Percentiles rank a stretch among this genome's conserved stretches.
Conservation (phyloP, 2,113 vertebrate species). For the Motacilla alba region DNA sequence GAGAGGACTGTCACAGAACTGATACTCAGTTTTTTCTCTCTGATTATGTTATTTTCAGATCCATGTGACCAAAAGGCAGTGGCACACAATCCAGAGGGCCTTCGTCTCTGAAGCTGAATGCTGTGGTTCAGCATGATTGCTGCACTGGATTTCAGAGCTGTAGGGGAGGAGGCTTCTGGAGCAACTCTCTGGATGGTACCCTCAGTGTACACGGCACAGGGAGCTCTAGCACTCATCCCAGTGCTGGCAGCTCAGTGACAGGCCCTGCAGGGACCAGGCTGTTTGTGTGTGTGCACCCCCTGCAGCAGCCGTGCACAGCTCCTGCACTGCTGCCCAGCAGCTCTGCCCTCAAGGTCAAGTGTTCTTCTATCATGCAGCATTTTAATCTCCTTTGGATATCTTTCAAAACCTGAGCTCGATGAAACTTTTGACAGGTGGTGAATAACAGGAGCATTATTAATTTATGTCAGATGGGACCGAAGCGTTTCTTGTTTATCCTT, state of each 20-base stretch:
- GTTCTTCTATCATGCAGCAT: background rate
- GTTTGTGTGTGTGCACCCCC: background rate
- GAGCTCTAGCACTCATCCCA: background rate
- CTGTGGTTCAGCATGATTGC: background rate
- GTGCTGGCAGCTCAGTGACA: background rate
- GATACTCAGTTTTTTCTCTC: background rate
- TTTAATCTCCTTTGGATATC: slow-evolving; percentile 1
- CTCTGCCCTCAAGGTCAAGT: background rate
- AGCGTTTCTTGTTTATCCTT: slow-evolving; percentile 17
- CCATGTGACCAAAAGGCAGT: background rate
- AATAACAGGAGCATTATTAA: slow-evolving; percentile 15
- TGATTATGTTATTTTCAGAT: background rate
- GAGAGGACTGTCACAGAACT: background rate
- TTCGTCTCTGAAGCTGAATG: background rate
- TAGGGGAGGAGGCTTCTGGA: background rate
- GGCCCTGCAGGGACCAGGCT: background rate
- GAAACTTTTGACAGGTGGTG: slow-evolving; percentile 36
- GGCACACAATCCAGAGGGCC: background rate
- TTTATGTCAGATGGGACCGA: slow-evolving; percentile 8
- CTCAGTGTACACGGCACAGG: background rate
- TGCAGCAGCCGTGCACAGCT: background rate
- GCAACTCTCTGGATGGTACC: background rate
- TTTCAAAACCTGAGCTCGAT: background rate
- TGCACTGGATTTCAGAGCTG: background rate
- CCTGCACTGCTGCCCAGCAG: background rate